Conservation (phyloP, 2,888 invertebrate species). For the Lysandra coridon region DNA sequence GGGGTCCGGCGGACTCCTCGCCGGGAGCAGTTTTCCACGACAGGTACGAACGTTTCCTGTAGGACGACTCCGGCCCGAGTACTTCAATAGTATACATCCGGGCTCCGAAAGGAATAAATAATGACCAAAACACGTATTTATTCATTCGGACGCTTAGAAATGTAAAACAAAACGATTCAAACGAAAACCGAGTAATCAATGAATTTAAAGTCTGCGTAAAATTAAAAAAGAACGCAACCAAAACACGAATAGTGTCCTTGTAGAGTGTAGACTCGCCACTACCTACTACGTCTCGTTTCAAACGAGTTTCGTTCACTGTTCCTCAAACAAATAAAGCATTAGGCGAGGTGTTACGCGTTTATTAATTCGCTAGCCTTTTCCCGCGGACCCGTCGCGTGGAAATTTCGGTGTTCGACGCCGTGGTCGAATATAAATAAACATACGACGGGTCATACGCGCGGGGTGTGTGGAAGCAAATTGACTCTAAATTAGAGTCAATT, state of each 20-base stretch:
- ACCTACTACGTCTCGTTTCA: slow-evolving; percentile 38
- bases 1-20: slow-evolving; percentile 38
- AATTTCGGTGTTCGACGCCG: neutral
- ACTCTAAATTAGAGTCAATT: slow-evolving; percentile 13
- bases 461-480: slow-evolving; percentile 8
- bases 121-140: slow-evolving; percentile 2
- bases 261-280: slow-evolving; percentile 35
- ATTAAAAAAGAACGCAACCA: slow-evolving; percentile 47
- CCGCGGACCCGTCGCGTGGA: neutral
- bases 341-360: slow-evolving; percentile 29
- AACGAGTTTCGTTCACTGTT: slow-evolving; percentile 36
- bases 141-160: slow-evolving; percentile 31
- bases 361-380: neutral
- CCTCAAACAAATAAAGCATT: slow-evolving; percentile 35
- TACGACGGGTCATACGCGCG: slow-evolving; percentile 7
- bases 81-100: slow-evolving; percentile 13
- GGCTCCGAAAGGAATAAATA: slow-evolving; percentile 13
- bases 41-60: slow-evolving; percentile 2
- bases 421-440: slow-evolving; percentile 17
- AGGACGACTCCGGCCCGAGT: neutral
- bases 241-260: slow-evolving; percentile 47
- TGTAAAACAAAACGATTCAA: slow-evolving; percentile 34
- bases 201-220: slow-evolving; percentile 41
- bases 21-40: neutral
- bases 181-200: slow-evolving; percentile 39